Conservation (phyloP, 2,888 invertebrate genomes). For the Clanis bilineata region DNA sequence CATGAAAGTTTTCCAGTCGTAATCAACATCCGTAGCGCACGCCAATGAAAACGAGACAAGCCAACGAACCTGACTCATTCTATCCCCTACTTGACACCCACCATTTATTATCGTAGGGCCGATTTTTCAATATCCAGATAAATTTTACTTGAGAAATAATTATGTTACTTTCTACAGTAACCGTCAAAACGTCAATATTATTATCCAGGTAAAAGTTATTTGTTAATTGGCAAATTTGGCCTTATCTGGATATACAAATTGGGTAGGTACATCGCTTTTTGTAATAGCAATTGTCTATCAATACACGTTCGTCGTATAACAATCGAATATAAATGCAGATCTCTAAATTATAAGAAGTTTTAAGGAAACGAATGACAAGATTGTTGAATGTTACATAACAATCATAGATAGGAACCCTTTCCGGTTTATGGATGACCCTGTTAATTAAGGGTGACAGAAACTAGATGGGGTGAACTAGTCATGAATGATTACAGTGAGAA, state of each 20-base stretch:
- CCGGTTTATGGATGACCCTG: slow-evolving; percentile 36
- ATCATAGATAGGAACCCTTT: slow-evolving; percentile 21
- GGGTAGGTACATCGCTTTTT: no score
- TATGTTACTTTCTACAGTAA: no score
- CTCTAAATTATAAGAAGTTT: background rate
- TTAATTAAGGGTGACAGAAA: slow-evolving; percentile 39
- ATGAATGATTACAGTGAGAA: slow-evolving; percentile 71
- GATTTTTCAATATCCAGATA: no score
- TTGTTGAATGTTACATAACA: background rate
- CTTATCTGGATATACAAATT: background rate
- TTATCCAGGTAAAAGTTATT: no score
- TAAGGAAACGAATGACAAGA: background rate
- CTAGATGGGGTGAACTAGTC: slow-evolving; percentile 70
- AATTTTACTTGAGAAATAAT: no score
- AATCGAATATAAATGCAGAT: background rate
- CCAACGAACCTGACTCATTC: slow-evolving; percentile 54
- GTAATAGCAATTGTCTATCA: no score
- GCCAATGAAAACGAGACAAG: slow-evolving; percentile 75
- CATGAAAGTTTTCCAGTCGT: slow-evolving; percentile 62
- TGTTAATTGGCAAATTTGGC: no score
- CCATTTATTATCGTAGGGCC: no score
- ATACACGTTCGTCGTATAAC: no score
- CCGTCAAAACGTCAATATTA: no score
- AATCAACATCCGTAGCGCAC: slow-evolving; percentile 49
- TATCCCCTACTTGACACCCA: background rate